Percentiles rank a stretch among this genome's conserved stretches.
These are phyloP conservation scores for pig (Sus scrofa) DNA, from an alignment of 2,113 vertebrate species.

Conservation along the genomic window DNA sequence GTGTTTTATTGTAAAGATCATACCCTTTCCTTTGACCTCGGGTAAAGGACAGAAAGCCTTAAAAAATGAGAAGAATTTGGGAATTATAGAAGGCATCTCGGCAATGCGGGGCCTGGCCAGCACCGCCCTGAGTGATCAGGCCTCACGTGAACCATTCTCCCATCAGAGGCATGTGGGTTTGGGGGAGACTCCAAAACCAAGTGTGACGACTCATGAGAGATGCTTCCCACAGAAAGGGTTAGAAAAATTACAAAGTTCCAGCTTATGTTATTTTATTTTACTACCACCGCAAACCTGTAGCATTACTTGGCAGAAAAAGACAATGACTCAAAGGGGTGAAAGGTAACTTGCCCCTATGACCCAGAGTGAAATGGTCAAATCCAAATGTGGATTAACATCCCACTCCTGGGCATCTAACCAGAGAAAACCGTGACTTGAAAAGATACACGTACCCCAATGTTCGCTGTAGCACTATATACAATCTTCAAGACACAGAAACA, in stretches of 20 bases:
- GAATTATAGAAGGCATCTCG: constrained; percentile 67
- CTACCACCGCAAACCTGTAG: neutral
- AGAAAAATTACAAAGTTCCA: neutral
- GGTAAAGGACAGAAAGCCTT: constrained; percentile 44
- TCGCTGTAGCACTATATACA: too few relatives aligned
- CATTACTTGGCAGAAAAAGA: neutral
- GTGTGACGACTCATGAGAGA: neutral
- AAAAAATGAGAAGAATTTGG: constrained; percentile 72
- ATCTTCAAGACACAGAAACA: too few relatives aligned
- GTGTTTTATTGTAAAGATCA: constrained; percentile 35
- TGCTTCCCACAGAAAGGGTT: neutral
- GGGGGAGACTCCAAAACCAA: neutral
- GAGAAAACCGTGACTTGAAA: too few relatives aligned
- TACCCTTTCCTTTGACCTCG: constrained; percentile 57
- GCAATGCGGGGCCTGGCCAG: constrained; percentile 59
- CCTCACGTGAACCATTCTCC: neutral
- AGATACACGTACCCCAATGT: too few relatives aligned
- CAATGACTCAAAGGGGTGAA: neutral
- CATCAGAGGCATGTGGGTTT: neutral
- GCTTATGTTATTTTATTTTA: neutral
- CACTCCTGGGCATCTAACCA: too few relatives aligned
- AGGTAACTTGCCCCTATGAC: neutral
- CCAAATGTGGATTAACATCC: neutral
- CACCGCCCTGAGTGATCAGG: neutral
- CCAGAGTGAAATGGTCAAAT: neutral